These are phyloP conservation scores for Pyrgus malvae DNA, from an alignment of 2,888 invertebrate genomes.

Conservation along the genomic window DNA sequence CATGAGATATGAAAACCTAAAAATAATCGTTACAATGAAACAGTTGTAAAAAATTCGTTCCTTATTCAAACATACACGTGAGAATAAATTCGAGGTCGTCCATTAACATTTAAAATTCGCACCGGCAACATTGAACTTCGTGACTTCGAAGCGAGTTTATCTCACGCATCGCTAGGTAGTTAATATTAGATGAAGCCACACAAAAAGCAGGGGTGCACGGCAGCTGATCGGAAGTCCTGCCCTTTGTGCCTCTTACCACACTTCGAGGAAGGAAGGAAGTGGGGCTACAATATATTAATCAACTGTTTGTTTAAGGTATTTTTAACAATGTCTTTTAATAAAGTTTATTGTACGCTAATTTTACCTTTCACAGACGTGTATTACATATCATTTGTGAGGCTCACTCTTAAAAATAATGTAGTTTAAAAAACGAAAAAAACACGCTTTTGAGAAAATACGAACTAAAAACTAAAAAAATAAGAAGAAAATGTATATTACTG, in stretches of 20 bases:
- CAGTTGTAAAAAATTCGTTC: background rate
- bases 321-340: background rate
- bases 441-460: no score
- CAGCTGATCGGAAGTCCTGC: conserved; percentile 82
- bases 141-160: conserved; percentile 21
- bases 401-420: no score
- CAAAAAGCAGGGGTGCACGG: conserved; percentile 66
- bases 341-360: no score
- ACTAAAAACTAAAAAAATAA: no score
- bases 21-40: background rate
- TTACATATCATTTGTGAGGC: no score
- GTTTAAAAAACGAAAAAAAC: no score
- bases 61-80: conserved; percentile 13
- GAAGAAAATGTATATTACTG: no score
- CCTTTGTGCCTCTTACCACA: conserved; percentile 73
- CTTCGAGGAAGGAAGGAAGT: conserved; percentile 69
- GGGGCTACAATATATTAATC: conserved; percentile 33
- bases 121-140: conserved; percentile 12
- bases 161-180: conserved; percentile 41
- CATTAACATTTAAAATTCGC: conserved; percentile 16
- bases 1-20: background rate
- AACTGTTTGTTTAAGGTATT: conserved; percentile 17
- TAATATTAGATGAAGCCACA: conserved; percentile 76
- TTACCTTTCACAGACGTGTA: no score
- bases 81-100: conserved; percentile 18